Base-by-base conservation (phyloP, 2,888 invertebrate genomes). In the Arenicola marina region DNA sequence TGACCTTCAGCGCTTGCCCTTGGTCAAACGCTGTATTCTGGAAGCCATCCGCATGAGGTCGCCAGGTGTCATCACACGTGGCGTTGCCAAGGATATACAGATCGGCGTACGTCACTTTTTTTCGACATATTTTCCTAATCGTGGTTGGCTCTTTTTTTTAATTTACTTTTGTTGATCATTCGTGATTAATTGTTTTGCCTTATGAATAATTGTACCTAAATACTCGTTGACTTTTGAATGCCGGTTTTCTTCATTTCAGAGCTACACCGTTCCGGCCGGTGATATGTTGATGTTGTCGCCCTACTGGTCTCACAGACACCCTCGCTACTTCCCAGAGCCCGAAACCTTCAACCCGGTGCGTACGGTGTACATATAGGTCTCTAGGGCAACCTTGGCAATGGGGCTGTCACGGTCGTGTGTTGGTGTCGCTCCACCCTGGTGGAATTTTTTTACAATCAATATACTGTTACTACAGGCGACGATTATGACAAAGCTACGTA, bases 211-310 rank as follows among this genome's bases (percentile, higher is more conserved):
- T 15, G 38, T 38, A 38, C 18, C 18, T 38, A 15, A 38, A 38
- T 38, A 18, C 11, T 7, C 15, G 29, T 57, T 32, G 33, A 34
- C 32, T 59, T 18, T 61, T 51, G 62, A n/a, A n/a, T n/a, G n/a
- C n/a, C n/a, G n/a, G n/a, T n/a, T n/a, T n/a, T n/a, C n/a, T n/a
- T n/a, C n/a, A n/a, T 68, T 67, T 29, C 65, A 78, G 78, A 74
- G 71, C 28, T 74, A 68, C 59, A 70, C 60, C 0, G 66, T 80
- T 34, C 76, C 76, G 1, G 67, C 69, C 26, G 79, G 77, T 24
- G 75, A 76, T 56, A 67, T 76, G 68, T 51, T 80, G 63, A 73
- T 78, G 74, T 61, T 79, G 21, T 79, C 79, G 18, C 79, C 78
- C 31, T 77, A 72, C 57, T 80, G 79, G 79, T 70, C 75, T 43